Evolutionary conservation across 2,888 invertebrate species (phyloP), one percentile per base, ranked within the genome.

Genomic region (Orgyia antiqua): DNA sequence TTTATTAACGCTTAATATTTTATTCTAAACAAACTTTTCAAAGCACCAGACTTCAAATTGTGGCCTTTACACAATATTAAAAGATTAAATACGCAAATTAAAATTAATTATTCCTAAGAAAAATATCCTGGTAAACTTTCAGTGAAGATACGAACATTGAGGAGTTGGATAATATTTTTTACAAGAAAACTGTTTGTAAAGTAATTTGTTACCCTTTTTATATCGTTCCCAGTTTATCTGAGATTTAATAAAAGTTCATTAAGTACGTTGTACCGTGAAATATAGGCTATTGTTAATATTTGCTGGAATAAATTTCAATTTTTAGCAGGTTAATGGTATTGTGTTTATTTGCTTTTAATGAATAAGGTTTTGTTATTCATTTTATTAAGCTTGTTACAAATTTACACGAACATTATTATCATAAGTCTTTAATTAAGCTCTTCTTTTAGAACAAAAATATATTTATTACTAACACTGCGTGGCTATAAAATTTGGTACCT

Each of bases 201-300:
- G 59, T 59, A 65, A 69, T 68, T 67, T 64, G 59, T 58, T 57
- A 61, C 48, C 58, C 57, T 54, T 61, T 61, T 56, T 52, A 44
- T 40, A 41, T 46, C 50, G 43, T 57, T 57, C 41, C 25, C 46
- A 54, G 56, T 58, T 52, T 54, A 57, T 58, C 51, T 37, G 39
- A 58, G 58, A 62, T 65, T 67, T 59, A 60, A 66, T 65, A 68
- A 61, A 65, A 59, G 50, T 62, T 63, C 57, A 64, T 64, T 59
- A 68, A 43, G 27, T 38, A 34, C 39, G 33, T 33, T 10, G 33
- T 33, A 17, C 27, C 24, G 27, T 28, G 10, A 35, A 38, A 39
- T 13, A 29, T 32, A 31, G 19, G 38, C 23, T 27, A 33, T 33
- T 29, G 34, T 24, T 27, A 43, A 41, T 39, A 41, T 39, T 45